Base-by-base conservation (phyloP, 2,888 invertebrate species). In the Caenorhabditis sp. region DNA sequence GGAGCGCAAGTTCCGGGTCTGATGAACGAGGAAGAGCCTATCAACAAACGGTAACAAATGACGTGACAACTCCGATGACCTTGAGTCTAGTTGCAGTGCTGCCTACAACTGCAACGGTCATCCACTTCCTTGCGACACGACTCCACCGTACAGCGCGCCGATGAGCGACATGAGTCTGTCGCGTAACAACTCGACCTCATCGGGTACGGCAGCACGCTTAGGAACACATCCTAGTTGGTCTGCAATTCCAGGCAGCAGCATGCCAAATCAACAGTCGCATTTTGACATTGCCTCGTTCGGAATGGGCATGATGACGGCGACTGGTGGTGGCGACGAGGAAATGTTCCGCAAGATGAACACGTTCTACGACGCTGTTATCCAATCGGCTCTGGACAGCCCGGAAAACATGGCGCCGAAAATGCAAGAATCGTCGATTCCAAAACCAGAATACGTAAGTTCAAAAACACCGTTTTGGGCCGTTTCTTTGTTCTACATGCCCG, bases 11-110 rank as follows among this genome's bases (percentile, higher is more conserved):
- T 61, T 24, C 68, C 53, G 8, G 62, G 68, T 24, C 59, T 65
- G 24, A 58, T 68, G 45, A 53, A 59, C 17, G 78, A 76, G 26
- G 81, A 78, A 13, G 74, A 74, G 43, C 81, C 81, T 20, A 71
- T 75, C 41, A 59, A 52, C 48, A 80, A 79, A 45, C 59, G 79
- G 71, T 78, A 62, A 6, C 17, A 17, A 48, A 3, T 27, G 43
- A 7, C 17, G 5, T 22, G n/a, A 26, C 5, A 24, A 53, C 39
- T 20, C 20, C 13, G 24, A 20, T 20, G 17, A n/a, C 58, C 58
- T 46, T 26, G n/a, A n/a, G n/a, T n/a, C n/a, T n/a, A n/a, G n/a
- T n/a, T n/a, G n/a, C n/a, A 76, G 71, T 32, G 55, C 59, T 26
- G 77, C 77, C 9, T 77, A 77, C 48, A 63, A 63, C 17, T 76